These are phyloP conservation scores for Acrobeloides nanus DNA, from an alignment of 2,888 invertebrate genomes.

Conservation along the genomic window DNA sequence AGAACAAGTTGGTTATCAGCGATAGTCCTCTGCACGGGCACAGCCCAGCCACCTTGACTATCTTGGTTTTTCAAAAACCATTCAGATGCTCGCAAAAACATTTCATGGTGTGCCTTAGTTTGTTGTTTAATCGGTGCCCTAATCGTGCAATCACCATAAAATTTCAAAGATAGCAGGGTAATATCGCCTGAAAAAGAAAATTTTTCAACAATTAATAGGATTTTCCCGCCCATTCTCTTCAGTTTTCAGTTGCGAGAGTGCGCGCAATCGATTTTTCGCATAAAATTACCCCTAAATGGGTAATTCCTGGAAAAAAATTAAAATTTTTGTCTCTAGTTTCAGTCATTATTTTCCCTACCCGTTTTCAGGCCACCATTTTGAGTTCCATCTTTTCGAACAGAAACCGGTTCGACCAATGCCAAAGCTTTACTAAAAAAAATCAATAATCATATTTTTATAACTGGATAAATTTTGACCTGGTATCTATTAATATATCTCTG, in stretches of 20 bases:
- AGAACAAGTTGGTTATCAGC: constrained; percentile 72
- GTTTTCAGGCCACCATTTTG: constrained; percentile 8
- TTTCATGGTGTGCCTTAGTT: constrained; percentile 69
- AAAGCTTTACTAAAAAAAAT: constrained; percentile 35
- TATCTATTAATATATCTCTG: constrained; percentile 37
- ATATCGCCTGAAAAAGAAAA: constrained; percentile 4
- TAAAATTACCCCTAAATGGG: too few species aligned
- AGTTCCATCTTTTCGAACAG: constrained; percentile 1
- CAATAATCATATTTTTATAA: too few species aligned
- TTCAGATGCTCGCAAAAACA: constrained; percentile 82
- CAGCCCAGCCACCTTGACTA: constrained; percentile 79
- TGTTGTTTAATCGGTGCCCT: constrained; percentile 17
- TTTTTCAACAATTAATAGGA: too few species aligned
- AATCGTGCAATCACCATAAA: constrained; percentile 14
- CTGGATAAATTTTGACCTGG: too few species aligned
- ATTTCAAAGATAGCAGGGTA: constrained; percentile 8
- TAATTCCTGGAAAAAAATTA: too few species aligned
- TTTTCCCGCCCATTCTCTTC: too few species aligned
- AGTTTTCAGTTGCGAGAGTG: too few species aligned
- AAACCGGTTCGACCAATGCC: constrained; percentile 19
- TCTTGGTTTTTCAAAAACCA: constrained; percentile 87
- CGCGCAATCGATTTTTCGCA: too few species aligned
- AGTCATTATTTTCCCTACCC: too few species aligned
- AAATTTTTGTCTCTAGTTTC: too few species aligned
- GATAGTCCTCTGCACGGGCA: constrained; percentile 68